A percentile compares a stretch with the other conserved stretches of the same genome.
These are phyloP conservation scores for Drosophila pegasa DNA, from an alignment of 2,888 invertebrate species.

Conservation along the genomic window DNA sequence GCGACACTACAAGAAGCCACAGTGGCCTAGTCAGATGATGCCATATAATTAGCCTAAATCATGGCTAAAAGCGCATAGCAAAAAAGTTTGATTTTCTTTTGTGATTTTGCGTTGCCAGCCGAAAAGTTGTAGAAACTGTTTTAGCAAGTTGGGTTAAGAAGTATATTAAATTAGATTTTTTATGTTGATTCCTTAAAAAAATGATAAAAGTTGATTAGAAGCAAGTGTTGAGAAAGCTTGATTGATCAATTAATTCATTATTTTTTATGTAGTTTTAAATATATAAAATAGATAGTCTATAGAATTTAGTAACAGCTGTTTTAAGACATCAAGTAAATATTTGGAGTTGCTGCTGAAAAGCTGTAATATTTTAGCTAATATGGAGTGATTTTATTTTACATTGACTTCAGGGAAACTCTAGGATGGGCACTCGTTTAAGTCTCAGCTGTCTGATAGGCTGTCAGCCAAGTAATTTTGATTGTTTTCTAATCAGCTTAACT, in stretches of 20 bases:
- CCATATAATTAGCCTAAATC: conserved; percentile 16
- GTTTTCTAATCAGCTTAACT: too few relatives aligned
- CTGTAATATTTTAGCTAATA: too few relatives aligned
- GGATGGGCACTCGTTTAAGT: too few relatives aligned
- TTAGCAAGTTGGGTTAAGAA: background rate
- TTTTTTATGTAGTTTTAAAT: background rate
- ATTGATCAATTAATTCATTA: background rate
- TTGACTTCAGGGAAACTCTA: too few relatives aligned
- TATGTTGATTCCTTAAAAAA: background rate
- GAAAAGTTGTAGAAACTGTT: background rate
- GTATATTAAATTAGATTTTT: background rate
- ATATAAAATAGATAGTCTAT: too few relatives aligned
- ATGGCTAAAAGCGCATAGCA: background rate
- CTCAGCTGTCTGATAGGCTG: too few relatives aligned
- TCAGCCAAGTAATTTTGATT: too few relatives aligned
- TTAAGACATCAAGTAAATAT: too few relatives aligned
- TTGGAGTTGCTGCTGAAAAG: too few relatives aligned
- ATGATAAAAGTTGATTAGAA: background rate
- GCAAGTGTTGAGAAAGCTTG: background rate
- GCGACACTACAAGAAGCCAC: background rate
- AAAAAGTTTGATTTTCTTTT: background rate
- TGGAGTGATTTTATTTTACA: too few relatives aligned
- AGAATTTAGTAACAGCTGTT: too few relatives aligned
- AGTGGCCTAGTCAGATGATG: background rate
- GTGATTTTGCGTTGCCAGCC: background rate